Percentiles rank a stretch among this genome's conserved stretches.
Evolutionary conservation across 2,888 invertebrate species (phyloP).

Genomic region (Sinopyrophorus schimmeli): DNA sequence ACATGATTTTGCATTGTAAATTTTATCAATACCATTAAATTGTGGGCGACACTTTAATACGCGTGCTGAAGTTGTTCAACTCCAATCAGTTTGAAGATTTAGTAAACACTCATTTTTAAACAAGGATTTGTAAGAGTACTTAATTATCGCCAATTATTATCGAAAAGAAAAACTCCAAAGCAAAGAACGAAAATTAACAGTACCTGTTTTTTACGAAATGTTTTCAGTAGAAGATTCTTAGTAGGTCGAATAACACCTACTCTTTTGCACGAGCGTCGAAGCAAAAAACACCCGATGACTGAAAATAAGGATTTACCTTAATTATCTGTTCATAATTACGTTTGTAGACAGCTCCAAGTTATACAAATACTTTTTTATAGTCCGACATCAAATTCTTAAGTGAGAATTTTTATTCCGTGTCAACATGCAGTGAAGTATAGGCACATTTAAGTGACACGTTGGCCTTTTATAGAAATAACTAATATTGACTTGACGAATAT

Average conservation of each 20-base stretch:
- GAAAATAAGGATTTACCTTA: too few species aligned
- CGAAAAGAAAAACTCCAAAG: constrained; percentile 2
- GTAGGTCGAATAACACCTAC: constrained; percentile 13
- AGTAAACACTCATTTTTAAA: neutral
- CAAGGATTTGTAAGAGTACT: neutral
- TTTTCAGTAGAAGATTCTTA: constrained; percentile 8
- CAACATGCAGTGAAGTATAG: constrained; percentile 16
- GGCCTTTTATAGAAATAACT: constrained; percentile 22
- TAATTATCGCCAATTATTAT: constrained; percentile 7
- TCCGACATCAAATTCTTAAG: constrained; percentile 2
- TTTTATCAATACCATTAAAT: neutral
- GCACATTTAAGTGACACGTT: constrained; percentile 15
- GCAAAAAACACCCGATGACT: too few species aligned
- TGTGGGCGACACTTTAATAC: neutral
- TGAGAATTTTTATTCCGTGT: constrained; percentile 20
- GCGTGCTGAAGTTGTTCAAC: too few species aligned
- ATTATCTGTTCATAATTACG: too few species aligned
- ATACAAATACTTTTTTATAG: constrained; percentile 6
- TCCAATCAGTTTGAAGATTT: too few species aligned
- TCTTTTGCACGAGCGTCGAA: constrained; percentile 16
- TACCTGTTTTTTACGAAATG: constrained; percentile 10
- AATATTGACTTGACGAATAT: constrained; percentile 28
- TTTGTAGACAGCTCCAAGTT: too few species aligned
- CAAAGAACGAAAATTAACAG: constrained; percentile 8
- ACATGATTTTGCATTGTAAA: constrained; percentile 1